Evolutionary conservation across 2,113 vertebrate species (phyloP).

Genomic region (Chinchilla lanigera): DNA sequence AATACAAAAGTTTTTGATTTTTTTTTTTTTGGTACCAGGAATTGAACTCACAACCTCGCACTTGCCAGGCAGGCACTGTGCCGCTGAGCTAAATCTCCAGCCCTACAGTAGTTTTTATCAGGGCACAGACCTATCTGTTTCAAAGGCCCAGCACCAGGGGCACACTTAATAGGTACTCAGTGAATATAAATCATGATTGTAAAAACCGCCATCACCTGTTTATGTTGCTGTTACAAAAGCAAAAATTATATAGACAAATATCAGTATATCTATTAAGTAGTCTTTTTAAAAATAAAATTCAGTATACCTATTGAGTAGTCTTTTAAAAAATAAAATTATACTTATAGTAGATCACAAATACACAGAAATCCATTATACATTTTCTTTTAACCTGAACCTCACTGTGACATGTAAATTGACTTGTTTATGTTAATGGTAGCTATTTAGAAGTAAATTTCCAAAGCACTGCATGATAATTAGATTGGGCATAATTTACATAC

Average conservation of each 20-base stretch:
- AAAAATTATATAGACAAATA: constrained; percentile 32
- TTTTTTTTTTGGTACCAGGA: no score
- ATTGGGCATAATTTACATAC: constrained; percentile 74
- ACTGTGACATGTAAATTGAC: constrained; percentile 80
- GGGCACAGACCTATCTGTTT: background rate
- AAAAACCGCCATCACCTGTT: background rate
- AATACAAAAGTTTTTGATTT: no score
- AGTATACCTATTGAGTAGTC: background rate
- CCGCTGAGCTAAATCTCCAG: no score
- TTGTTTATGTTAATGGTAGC: constrained; percentile 74
- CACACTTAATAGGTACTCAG: background rate
- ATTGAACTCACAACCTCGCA: no score
- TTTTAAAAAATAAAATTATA: constrained; percentile 65
- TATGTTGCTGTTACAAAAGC: background rate
- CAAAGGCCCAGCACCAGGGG: background rate
- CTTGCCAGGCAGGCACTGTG: no score
- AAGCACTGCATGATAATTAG: constrained; percentile 74
- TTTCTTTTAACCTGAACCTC: constrained; percentile 72
- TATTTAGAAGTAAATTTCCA: constrained; percentile 80
- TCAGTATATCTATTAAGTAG: background rate
- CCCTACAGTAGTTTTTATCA: background rate
- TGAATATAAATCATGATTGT: background rate
- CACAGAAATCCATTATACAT: constrained; percentile 67
- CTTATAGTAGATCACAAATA: constrained; percentile 67
- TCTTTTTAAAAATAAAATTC: constrained; percentile 61